Evolutionary conservation across 1,140 invertebrate species (phyloP).

Genomic region (Zeugodacus cucurbitae): DNA sequence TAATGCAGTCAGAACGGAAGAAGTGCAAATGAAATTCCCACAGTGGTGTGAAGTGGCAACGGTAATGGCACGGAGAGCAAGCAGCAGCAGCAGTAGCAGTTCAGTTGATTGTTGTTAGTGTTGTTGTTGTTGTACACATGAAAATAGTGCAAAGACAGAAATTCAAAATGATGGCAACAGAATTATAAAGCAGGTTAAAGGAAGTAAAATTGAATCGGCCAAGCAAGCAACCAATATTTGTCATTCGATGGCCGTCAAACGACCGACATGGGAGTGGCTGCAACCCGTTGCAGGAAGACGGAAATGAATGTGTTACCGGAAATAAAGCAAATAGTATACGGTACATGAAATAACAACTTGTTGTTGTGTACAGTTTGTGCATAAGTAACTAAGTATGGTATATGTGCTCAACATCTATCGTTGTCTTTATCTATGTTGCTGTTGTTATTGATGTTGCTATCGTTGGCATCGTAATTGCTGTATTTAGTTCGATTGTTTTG

Average conservation of each 20-base stretch:
- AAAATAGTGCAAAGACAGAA: background rate
- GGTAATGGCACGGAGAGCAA: background rate
- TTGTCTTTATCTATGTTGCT: background rate
- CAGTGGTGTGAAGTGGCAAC: constrained; percentile 6
- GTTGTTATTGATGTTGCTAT: background rate
- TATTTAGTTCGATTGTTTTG: background rate
- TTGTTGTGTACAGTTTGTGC: background rate
- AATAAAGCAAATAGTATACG: constrained; percentile 19
- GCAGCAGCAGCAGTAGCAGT: background rate
- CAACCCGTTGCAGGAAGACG: constrained; percentile 1
- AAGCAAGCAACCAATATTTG: constrained; percentile 17
- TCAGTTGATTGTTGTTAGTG: background rate
- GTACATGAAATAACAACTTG: background rate
- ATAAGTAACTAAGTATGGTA: background rate
- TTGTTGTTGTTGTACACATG: background rate
- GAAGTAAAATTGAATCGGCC: constrained; percentile 28
- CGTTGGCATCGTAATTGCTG: background rate
- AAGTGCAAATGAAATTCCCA: constrained; percentile 22
- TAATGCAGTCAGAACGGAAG: constrained; percentile 33
- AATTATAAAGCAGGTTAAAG: constrained; percentile 32
- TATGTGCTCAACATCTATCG: background rate
- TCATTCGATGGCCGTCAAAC: background rate
- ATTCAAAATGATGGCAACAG: constrained; percentile 21
- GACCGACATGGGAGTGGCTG: constrained; percentile 18
- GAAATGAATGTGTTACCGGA: constrained; percentile 36